These are phyloP conservation scores for Aythya baeri DNA, from an alignment of 2,113 vertebrate species.

Conservation along the genomic window DNA sequence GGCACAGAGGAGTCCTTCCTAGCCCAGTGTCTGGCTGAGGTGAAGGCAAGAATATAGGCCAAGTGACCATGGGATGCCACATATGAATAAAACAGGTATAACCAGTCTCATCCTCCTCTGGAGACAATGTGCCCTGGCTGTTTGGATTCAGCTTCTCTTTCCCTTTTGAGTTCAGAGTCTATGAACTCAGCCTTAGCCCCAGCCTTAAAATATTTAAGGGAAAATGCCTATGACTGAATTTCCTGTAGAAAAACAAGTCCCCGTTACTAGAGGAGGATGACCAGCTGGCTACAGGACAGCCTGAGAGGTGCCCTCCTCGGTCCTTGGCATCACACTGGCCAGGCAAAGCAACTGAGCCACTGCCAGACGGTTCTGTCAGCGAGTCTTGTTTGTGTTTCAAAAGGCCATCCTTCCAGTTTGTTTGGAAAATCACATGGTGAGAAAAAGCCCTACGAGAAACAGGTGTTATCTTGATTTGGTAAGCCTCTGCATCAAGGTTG, in stretches of 20 bases:
- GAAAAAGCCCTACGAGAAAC: neutral
- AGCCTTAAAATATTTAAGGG: neutral
- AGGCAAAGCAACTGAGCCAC: neutral
- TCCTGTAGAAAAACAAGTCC: neutral
- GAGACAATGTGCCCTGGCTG: neutral
- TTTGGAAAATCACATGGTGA: neutral
- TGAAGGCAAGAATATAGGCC: neutral
- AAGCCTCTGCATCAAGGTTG: neutral
- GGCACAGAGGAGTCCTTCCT: neutral
- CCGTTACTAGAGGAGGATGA: neutral
- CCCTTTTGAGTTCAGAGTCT: neutral
- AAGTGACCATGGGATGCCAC: neutral
- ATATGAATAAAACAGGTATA: neutral
- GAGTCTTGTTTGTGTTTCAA: neutral
- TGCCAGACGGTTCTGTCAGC: neutral
- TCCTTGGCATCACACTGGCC: neutral
- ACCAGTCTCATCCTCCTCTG: neutral
- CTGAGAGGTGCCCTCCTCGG: neutral
- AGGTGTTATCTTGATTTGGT: neutral
- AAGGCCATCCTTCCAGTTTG: neutral
- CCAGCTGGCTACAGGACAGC: neutral
- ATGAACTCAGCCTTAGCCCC: neutral
- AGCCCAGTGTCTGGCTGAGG: neutral
- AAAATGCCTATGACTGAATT: neutral
- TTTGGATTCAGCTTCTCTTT: neutral